These are phyloP conservation scores for Hirtodrosophila confusa DNA, from an alignment of 2,888 invertebrate species.

Conservation along the genomic window DNA sequence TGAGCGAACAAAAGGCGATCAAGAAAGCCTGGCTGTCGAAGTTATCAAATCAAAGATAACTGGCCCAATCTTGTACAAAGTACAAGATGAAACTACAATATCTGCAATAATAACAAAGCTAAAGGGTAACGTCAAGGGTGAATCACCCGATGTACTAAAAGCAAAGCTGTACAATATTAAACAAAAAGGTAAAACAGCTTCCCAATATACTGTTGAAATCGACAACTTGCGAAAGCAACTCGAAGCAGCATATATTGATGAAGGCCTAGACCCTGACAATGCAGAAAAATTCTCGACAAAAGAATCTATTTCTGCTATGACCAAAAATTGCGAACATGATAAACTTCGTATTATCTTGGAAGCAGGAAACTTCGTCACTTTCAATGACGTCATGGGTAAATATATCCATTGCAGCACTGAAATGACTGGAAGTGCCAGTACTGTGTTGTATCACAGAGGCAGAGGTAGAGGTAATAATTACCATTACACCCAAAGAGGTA, in stretches of 20 bases:
- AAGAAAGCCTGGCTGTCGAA: slow-evolving; percentile 8
- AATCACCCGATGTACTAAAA: slow-evolving; percentile 2
- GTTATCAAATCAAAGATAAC: slow-evolving; percentile 9
- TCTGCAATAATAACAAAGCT: neutral
- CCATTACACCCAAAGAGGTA: neutral
- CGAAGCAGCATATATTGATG: neutral
- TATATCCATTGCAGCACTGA: slow-evolving; percentile 16
- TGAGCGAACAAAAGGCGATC: slow-evolving; percentile 5
- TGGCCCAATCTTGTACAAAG: slow-evolving; percentile 3
- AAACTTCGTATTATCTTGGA: slow-evolving; percentile 14
- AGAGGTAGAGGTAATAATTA: slow-evolving; percentile 12
- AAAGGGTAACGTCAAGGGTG: slow-evolving; percentile 1
- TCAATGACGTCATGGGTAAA: slow-evolving; percentile 16
- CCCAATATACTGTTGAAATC: slow-evolving; percentile 2
- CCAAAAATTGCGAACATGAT: slow-evolving; percentile 12
- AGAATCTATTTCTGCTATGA: slow-evolving; percentile 12
- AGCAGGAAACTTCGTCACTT: slow-evolving; percentile 12
- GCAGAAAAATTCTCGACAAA: neutral
- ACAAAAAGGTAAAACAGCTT: slow-evolving; percentile 7
- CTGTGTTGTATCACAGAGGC: slow-evolving; percentile 2
- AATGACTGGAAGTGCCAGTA: slow-evolving; percentile 19
- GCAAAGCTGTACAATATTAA: neutral
- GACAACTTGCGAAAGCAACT: slow-evolving; percentile 1
- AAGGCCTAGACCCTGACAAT: slow-evolving; percentile 4
- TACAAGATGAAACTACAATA: slow-evolving; percentile 5